These are phyloP conservation scores for Miltochrista miniata DNA, from an alignment of 2,888 invertebrate species.

Conservation along the genomic window DNA sequence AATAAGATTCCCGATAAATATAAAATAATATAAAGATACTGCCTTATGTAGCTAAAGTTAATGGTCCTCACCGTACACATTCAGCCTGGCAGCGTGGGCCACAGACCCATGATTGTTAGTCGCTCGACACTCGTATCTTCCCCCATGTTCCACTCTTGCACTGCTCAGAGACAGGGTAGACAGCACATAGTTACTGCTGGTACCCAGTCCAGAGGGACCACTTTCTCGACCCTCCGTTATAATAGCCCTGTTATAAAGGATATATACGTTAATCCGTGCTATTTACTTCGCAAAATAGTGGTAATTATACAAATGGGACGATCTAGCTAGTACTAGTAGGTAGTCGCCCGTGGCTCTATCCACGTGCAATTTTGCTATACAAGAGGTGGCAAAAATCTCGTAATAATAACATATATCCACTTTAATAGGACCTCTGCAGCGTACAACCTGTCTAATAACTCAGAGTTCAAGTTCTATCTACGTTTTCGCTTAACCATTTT, in stretches of 20 bases:
- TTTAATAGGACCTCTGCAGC: too few relatives aligned
- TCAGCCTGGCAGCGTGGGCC: constrained; percentile 89
- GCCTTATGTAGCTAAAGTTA: too few relatives aligned
- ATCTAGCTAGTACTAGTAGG: not conserved
- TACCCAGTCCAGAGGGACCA: constrained; percentile 62
- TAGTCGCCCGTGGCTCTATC: too few relatives aligned
- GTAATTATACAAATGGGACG: constrained; percentile 5
- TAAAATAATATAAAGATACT: too few relatives aligned
- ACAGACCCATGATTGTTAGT: constrained; percentile 88
- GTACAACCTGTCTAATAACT: too few relatives aligned
- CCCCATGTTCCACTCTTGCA: constrained; percentile 92
- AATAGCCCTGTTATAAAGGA: constrained; percentile 54
- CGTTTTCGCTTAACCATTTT: too few relatives aligned
- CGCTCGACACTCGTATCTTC: constrained; percentile 92
- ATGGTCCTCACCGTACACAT: constrained; percentile 87
- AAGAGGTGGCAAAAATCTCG: too few relatives aligned
- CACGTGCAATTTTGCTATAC: too few relatives aligned
- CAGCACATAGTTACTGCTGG: constrained; percentile 87
- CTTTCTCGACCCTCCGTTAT: constrained; percentile 73
- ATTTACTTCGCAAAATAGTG: constrained; percentile 10
- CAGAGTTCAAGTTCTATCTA: too few relatives aligned
- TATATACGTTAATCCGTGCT: constrained; percentile 13
- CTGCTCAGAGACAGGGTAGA: constrained; percentile 91
- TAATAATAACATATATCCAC: too few relatives aligned
- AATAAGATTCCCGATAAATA: too few relatives aligned